These are phyloP conservation scores for Lobophora halterata DNA, from an alignment of 2,888 invertebrate species.

Conservation along the genomic window DNA sequence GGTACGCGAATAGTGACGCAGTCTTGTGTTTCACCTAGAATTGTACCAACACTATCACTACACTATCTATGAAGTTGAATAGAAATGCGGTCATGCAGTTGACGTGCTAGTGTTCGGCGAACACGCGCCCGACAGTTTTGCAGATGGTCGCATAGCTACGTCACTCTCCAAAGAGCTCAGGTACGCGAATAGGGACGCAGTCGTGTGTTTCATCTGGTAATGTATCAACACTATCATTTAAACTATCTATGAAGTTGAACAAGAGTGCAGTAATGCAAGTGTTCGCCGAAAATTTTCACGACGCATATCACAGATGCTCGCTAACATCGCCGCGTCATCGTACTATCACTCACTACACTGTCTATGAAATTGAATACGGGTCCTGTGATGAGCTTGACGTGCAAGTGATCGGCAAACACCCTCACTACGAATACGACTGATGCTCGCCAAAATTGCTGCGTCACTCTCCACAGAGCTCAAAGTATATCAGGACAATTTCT, in stretches of 20 bases:
- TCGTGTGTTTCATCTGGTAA: constrained; percentile 90
- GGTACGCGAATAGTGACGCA: constrained; percentile 86
- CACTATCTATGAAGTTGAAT: constrained; percentile 93
- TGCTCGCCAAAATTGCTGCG: constrained; percentile 73
- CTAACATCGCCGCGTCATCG: too few relatives aligned
- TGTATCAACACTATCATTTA: not conserved
- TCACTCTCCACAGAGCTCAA: constrained; percentile 83
- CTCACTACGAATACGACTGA: constrained; percentile 86
- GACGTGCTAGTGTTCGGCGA: constrained; percentile 86
- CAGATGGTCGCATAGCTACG: constrained; percentile 81
- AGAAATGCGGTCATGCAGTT: constrained; percentile 92
- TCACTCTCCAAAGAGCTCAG: constrained; percentile 82
- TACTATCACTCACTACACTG: constrained; percentile 89
- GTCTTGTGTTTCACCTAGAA: constrained; percentile 91
- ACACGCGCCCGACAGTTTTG: constrained; percentile 86
- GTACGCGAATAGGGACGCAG: constrained; percentile 88
- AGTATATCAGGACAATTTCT: too few relatives aligned
- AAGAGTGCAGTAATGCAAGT: constrained; percentile 91
- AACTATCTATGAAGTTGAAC: constrained; percentile 93
- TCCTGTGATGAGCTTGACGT: constrained; percentile 90
- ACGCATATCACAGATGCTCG: too few relatives aligned
- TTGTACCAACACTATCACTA: not conserved
- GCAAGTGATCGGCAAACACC: constrained; percentile 88
- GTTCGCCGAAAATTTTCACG: too few relatives aligned
- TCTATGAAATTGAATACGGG: constrained; percentile 94